These are phyloP conservation scores for Actinemys pallida DNA, from an alignment of 2,113 vertebrate species.

Conservation along the genomic window DNA sequence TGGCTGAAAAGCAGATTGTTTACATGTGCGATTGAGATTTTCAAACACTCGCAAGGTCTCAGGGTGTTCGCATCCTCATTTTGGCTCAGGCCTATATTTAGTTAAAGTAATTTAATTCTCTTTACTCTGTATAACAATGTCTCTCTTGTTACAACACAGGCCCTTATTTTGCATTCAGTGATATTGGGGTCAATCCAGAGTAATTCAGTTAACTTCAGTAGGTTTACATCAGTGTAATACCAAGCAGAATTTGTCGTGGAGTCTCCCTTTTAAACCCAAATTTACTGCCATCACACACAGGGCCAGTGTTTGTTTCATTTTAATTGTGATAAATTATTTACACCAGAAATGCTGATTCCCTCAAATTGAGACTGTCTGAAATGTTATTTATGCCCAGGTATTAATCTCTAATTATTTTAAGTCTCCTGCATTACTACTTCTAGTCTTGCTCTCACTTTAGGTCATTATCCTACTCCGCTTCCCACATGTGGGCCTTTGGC, in stretches of 20 bases:
- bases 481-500: neutral
- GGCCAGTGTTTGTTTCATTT: neutral
- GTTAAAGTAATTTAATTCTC: neutral
- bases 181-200: neutral
- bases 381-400: constrained; percentile 34
- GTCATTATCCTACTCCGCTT: neutral
- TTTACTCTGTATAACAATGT: neutral
- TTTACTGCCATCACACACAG: neutral
- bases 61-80: neutral
- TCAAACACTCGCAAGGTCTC: neutral
- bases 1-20: neutral
- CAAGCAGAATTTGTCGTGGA: neutral
- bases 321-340: constrained; percentile 29
- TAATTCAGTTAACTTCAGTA: neutral
- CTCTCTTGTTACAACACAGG: neutral
- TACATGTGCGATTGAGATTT: neutral
- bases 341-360: constrained; percentile 50
- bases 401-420: constrained; percentile 36
- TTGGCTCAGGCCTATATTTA: neutral
- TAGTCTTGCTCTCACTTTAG: neutral
- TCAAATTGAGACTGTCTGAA: constrained; percentile 52
- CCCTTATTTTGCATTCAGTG: neutral
- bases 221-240: neutral
- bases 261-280: neutral
- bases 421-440: constrained; percentile 17